These are phyloP conservation scores for Clarias macrocephalus DNA, from an alignment of 2,113 vertebrate genomes.

Conservation along the genomic window DNA sequence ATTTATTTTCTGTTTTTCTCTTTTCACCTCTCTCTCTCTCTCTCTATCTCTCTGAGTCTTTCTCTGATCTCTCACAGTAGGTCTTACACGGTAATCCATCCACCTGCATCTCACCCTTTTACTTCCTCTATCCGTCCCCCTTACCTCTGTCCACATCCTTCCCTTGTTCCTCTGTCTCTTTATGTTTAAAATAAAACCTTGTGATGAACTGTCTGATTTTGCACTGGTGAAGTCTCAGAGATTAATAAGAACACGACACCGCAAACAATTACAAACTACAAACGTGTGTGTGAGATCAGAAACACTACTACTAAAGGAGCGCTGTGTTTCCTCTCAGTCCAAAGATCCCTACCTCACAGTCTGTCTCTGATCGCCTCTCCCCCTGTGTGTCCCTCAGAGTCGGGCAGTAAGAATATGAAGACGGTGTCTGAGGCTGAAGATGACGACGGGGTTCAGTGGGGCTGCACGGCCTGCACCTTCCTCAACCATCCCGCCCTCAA, in stretches of 20 bases:
- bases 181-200: neutral
- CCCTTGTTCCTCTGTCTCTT: neutral
- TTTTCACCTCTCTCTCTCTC: neutral
- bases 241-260: too few relatives aligned
- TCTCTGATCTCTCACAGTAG: neutral
- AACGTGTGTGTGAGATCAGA: neutral
- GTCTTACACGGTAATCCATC: neutral
- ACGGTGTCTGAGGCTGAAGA: conserved; percentile 84
- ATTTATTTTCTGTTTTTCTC: neutral
- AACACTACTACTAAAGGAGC: neutral
- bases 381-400: conserved; percentile 72
- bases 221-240: neutral
- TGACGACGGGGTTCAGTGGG: conserved; percentile 95
- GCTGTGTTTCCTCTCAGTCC: neutral
- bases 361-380: neutral
- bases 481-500: conserved; percentile 97
- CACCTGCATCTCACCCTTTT: neutral
- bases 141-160: neutral
- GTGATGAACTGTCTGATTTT: neutral
- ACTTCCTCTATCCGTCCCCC: neutral
- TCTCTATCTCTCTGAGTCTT: neutral
- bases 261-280: too few relatives aligned
- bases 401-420: conserved; percentile 84
- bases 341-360: neutral
- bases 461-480: conserved; percentile 98